Evolutionary conservation across 2,888 invertebrate species (phyloP).

Genomic region (Drosophila pseudotalamancana): DNA sequence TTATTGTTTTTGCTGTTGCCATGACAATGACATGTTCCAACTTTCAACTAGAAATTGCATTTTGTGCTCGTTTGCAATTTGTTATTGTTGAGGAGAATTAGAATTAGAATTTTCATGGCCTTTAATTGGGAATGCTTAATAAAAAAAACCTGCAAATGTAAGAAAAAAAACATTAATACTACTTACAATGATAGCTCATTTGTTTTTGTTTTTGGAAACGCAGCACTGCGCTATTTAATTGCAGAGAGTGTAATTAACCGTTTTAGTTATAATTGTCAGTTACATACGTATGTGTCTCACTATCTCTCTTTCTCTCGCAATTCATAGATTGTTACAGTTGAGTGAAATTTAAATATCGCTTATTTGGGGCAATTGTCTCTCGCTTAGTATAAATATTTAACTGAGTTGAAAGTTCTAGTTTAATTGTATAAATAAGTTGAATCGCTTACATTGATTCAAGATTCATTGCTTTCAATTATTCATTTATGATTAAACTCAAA

Average conservation of each 20-base stretch:
- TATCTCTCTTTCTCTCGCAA: not conserved
- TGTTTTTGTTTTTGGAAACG: conserved; percentile 19
- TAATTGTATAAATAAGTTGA: no score
- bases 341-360: not conserved
- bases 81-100: not conserved
- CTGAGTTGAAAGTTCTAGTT: no score
- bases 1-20: conserved; percentile 40
- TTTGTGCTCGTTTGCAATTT: conserved; percentile 24
- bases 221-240: conserved; percentile 51
- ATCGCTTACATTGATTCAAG: no score
- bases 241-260: conserved; percentile 43
- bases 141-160: not conserved
- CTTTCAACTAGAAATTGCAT: conserved; percentile 48
- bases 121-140: conserved; percentile 29
- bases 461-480: no score
- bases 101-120: conserved; percentile 18
- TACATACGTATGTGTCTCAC: conserved; percentile 21
- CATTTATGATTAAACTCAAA: no score
- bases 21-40: conserved; percentile 61
- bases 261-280: conserved; percentile 57
- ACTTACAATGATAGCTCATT: conserved; percentile 12
- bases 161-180: not conserved
- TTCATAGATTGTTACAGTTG: not conserved
- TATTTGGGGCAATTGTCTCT: not conserved
- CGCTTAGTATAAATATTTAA: conserved; percentile 5